Evolutionary conservation across 2,113 vertebrate genomes (phyloP), one percentile per base, ranked within the genome.

Genomic region (Clarias gariepinus): DNA sequence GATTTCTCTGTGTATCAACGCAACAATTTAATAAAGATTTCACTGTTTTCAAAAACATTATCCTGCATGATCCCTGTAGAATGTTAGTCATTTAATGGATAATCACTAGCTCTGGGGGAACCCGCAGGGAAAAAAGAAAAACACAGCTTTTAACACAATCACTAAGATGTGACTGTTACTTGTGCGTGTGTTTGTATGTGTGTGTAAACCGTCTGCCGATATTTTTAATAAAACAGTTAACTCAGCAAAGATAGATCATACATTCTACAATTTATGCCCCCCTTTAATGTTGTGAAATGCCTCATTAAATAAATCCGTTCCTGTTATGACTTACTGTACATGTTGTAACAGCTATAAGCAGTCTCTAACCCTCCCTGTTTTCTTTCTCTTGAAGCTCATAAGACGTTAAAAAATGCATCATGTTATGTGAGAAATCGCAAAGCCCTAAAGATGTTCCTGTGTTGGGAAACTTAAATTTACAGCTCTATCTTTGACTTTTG

Each of bases 31-130:
- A 80, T 71, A 58, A 58, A 33, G 85, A 86, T 86, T 58, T 68
- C 12, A 3, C 83, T 30, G 58, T 77, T 77, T 64, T 41, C 55
- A n/a, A 58, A 25, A 33, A 55, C 5, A 47, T 4, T 23, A 78
- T 89, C 89, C 90, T 90, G 83, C 88, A 89, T 90, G 92, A 92
- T 92, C 90, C 85, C 89, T 0, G 10, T 91, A 93, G 94, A 95
- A 95, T 95, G 94, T 92, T 81, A 77, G 92, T 94, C 91, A 95
- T 95, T 94, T 93, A 91, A 90, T 93, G 88, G 33, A 91, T 94
- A 94, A 95, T 93, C 92, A 90, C 91, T 90, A 91, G 92, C 92
- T 93, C 93, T 92, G 88, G 92, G 90, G 92, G 93, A 94, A 92
- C 91, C 91, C 89, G 88, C 86, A 83, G 89, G 91, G 91, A 92